Percentiles rank a stretch among this genome's conserved stretches.
These are phyloP conservation scores for Echeneis naucrates DNA, from an alignment of 2,797 vertebrate genomes.

Conservation along the genomic window DNA sequence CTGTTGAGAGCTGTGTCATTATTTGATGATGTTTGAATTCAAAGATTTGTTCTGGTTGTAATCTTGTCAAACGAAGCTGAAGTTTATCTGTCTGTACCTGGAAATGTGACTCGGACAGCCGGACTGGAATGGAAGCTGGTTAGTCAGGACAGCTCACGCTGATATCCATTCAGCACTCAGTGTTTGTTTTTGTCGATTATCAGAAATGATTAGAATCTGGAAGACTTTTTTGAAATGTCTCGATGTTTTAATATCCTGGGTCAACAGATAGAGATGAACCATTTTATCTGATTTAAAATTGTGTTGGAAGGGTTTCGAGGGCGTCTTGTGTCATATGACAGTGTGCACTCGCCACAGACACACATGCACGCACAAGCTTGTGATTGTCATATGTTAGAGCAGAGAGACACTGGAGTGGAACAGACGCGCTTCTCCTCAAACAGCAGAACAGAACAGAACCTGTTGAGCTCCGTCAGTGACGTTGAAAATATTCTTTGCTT, in stretches of 20 bases:
- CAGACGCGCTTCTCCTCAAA: not conserved
- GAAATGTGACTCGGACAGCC: not conserved
- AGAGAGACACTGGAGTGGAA: not conserved
- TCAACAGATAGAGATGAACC: no score
- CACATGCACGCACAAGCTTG: conserved; percentile 39
- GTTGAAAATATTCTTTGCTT: not conserved
- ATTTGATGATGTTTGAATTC: no score
- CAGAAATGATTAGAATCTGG: no score
- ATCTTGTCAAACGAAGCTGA: no score
- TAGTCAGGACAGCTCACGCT: no score
- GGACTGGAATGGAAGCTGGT: no score
- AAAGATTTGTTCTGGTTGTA: no score
- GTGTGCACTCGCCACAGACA: conserved; percentile 10
- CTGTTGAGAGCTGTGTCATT: no score
- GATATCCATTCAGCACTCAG: no score
- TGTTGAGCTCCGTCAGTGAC: not conserved
- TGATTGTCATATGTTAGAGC: conserved; percentile 69
- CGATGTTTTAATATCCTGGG: not conserved
- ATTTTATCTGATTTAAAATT: conserved; percentile 3
- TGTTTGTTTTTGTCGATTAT: no score
- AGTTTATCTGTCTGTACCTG: not conserved
- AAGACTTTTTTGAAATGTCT: not conserved
- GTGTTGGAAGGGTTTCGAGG: conserved; percentile 7
- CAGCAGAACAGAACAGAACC: conserved; percentile 16
- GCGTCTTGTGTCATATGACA: conserved; percentile 57